Evolutionary conservation across 2,113 vertebrate species (phyloP), one percentile per base, ranked within the genome.

Genomic region (Cygnus atratus): DNA sequence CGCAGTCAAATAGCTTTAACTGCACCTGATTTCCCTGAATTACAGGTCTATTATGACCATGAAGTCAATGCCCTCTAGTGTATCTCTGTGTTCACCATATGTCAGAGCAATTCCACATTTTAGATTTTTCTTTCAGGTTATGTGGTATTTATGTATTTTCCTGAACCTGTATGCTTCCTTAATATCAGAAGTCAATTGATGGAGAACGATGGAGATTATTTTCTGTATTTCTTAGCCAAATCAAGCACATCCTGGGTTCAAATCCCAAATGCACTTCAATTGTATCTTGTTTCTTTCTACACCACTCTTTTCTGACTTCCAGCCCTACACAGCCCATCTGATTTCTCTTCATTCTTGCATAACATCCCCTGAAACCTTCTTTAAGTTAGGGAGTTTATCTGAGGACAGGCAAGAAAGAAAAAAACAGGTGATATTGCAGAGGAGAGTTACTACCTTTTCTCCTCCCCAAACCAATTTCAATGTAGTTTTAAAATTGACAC

Each of bases 351-450:
- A 22, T 86, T 75, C 78, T 94, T 95, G 78, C 24, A 13, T 80
- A 96, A 94, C 41, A 66, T 39, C 16, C 67, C 57, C 72, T n/a
- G 73, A 88, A 94, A 95, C 24, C 83, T 90, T 63, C 72, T 84
- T 79, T 55, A 91, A 43, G 50, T 68, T 58, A 46, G 3, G 11
- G 55, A 95, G 89, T 86, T 92, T 59, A 90, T 78, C 37, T 76
- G 43, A 94, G 68, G 44, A 95, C 11, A 89, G 50, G 65, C n/a
- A 88, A 86, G 73, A 79, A 91, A 92, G 62, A 62, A 95, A 93
- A 95, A 72, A 3, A 2, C 65, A 54, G 43, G 46, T 65, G n/a
- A 78, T 37, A 78, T 48, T 75, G 18, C 33, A 90, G 33, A 90
- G 63, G 63, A 78, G 79, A 76, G 41, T 29, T 78, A 57, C 5